phyloP scores from a whole-genome alignment of 2,797 vertebrate species.

The Myripristis murdjan region DNA sequence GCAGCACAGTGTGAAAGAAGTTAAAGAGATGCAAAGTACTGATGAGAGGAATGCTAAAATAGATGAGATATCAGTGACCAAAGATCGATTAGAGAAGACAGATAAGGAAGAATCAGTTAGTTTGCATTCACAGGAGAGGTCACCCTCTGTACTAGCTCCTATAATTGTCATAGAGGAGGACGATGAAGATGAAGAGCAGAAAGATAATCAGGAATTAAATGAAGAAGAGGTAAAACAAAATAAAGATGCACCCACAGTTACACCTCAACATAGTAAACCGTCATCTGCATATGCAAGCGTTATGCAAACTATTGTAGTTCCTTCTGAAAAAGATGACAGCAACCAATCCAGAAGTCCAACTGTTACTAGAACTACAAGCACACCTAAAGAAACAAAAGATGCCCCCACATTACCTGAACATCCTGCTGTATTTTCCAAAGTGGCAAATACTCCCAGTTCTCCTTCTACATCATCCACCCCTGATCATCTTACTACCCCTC shows the following conservation, averaged over 20 bases:
- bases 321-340: constrained; percentile 9
- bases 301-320: constrained; percentile 81
- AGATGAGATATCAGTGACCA: constrained; percentile 57
- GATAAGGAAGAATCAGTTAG: constrained; percentile 36
- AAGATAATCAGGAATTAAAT: constrained; percentile 38
- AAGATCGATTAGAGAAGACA: constrained; percentile 35
- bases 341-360: constrained; percentile 8
- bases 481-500: constrained; percentile 40
- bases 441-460: constrained; percentile 65
- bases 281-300: constrained; percentile 80
- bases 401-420: constrained; percentile 68
- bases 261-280: constrained; percentile 22
- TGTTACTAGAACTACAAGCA: constrained; percentile 16
- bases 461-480: constrained; percentile 47
- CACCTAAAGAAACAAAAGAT: constrained; percentile 27
- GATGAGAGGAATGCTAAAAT: constrained; percentile 33
- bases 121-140: constrained; percentile 30
- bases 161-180: constrained; percentile 74
- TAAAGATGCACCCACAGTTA: constrained; percentile 21
- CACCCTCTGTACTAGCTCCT: constrained; percentile 63
- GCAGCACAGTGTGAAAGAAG: constrained; percentile 40
- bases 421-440: constrained; percentile 84
- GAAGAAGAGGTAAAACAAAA: constrained; percentile 37
- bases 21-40: constrained; percentile 21
- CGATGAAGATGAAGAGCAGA: constrained; percentile 46